These are phyloP conservation scores for Apamea crenata DNA, from an alignment of 2,888 invertebrate genomes.

Conservation along the genomic window DNA sequence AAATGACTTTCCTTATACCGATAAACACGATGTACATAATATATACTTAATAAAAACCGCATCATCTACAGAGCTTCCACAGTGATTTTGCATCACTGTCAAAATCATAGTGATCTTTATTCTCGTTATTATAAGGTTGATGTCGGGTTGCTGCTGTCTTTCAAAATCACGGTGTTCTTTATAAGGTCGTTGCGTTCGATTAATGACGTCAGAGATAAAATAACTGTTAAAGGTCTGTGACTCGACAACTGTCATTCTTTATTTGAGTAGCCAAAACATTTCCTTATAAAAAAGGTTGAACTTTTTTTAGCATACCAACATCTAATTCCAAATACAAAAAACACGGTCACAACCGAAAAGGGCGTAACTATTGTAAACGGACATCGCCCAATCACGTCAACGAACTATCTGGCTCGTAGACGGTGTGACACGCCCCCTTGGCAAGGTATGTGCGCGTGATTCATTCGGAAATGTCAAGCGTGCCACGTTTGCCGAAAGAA, in stretches of 20 bases:
- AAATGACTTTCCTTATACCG: background rate
- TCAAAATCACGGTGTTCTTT: background rate
- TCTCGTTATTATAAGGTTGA: too few species aligned
- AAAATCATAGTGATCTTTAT: background rate
- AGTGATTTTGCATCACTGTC: background rate
- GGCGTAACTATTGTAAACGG: constrained; percentile 67
- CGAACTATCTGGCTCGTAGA: constrained; percentile 59
- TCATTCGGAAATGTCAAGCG: constrained; percentile 72
- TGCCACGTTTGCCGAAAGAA: constrained; percentile 45
- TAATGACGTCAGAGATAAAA: background rate
- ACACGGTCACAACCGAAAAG: constrained; percentile 58
- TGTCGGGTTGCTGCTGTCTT: too few species aligned
- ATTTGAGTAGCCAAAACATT: constrained; percentile 17
- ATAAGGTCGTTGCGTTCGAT: background rate
- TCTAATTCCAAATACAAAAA: constrained; percentile 27
- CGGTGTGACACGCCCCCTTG: constrained; percentile 73
- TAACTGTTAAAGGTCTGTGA: background rate
- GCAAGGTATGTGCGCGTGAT: constrained; percentile 69
- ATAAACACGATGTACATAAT: background rate
- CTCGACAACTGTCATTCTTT: constrained; percentile 11
- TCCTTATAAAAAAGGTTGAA: background rate
- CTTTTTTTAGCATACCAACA: constrained; percentile 28
- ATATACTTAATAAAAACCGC: constrained; percentile 9
- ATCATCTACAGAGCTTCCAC: background rate
- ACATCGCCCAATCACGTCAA: constrained; percentile 65